phyloP scores from a whole-genome alignment of 2,113 vertebrate species.

The Martes martes region DNA sequence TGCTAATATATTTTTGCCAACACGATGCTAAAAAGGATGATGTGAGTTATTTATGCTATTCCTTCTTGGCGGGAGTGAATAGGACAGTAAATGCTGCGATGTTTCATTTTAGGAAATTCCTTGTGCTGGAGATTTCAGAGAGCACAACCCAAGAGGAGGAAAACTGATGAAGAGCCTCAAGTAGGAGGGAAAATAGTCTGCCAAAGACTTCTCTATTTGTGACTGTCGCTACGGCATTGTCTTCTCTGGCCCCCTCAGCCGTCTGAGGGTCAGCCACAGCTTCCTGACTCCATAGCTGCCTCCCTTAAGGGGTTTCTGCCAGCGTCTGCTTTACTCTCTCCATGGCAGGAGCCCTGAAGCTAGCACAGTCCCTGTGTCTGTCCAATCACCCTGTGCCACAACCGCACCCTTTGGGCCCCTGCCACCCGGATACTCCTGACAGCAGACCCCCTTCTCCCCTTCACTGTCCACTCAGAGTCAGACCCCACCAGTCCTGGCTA shows the following conservation, averaged over 20 bases:
- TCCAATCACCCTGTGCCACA: fast-evolving
- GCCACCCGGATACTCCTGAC: too few relatives aligned
- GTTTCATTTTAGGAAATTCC: not conserved
- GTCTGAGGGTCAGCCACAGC: not conserved
- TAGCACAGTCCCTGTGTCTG: not conserved
- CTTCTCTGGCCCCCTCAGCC: fast-evolving
- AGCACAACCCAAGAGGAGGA: not conserved
- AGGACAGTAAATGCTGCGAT: fast-evolving
- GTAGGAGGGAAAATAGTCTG: not conserved
- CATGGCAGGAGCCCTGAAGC: fast-evolving
- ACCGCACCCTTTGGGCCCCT: not conserved
- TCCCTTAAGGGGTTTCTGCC: not conserved
- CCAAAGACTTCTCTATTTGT: fast-evolving
- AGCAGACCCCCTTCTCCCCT: too few relatives aligned
- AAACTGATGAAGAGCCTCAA: not conserved
- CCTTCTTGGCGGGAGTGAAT: not conserved
- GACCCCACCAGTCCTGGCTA: not conserved
- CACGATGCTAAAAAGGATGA: not conserved
- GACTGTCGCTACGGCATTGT: fast-evolving
- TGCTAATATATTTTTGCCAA: slow-evolving; percentile 38
- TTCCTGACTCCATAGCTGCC: not conserved
- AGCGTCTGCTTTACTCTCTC: too few relatives aligned
- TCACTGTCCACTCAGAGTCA: not conserved
- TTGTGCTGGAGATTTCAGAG: not conserved
- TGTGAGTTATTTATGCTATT: not conserved